phyloP scores from a whole-genome alignment of 2,113 vertebrate species.

The Gallinago paraguaiae region DNA sequence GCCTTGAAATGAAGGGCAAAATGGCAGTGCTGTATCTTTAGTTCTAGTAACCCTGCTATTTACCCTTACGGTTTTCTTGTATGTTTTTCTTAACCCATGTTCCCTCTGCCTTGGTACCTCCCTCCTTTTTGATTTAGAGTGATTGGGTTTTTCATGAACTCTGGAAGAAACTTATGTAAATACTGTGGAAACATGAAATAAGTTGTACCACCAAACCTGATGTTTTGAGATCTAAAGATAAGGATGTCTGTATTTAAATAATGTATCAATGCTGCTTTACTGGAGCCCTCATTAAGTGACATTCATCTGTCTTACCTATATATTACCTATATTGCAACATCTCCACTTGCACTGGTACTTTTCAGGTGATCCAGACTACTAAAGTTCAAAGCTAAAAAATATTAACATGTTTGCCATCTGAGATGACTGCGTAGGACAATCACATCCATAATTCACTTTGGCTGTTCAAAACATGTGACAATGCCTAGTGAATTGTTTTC shows the following conservation, averaged over 20 bases:
- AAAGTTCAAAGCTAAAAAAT: not conserved
- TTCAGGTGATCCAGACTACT: not conserved
- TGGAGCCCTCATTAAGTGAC: not conserved
- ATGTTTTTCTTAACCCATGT: not conserved
- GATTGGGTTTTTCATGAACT: not conserved
- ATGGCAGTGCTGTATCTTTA: not conserved
- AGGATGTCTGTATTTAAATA: not conserved
- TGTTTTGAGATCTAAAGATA: not conserved
- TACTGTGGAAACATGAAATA: not conserved
- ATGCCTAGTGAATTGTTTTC: not conserved
- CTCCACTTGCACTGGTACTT: not conserved
- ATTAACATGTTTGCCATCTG: not conserved
- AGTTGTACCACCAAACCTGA: not conserved
- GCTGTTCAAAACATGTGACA: not conserved
- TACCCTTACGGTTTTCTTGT: not conserved
- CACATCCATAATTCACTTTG: not conserved
- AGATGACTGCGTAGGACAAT: rapidly evolving
- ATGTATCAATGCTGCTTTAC: not conserved
- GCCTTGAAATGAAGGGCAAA: not conserved
- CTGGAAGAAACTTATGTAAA: not conserved
- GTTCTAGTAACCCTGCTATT: not conserved
- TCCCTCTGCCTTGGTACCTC: not conserved
- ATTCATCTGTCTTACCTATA: not conserved
- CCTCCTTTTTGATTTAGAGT: not conserved
- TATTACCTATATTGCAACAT: not conserved